A percentile compares a stretch with the other conserved stretches of the same genome.
phyloP scores from a whole-genome alignment of 1,140 invertebrate genomes.

The Drosophila miranda region DNA sequence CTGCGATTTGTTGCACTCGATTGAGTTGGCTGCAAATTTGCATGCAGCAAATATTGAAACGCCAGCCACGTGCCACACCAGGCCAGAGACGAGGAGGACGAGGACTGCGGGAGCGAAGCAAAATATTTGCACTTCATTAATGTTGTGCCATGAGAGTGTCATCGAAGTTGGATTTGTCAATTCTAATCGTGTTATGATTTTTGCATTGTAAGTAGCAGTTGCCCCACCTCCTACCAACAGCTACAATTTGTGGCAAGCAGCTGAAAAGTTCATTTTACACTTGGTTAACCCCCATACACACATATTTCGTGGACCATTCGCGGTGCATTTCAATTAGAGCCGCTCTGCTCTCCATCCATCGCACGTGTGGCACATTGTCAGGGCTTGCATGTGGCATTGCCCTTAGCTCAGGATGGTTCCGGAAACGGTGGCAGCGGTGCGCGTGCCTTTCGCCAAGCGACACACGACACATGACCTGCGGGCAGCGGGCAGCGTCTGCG shows the following conservation, averaged over 20 bases:
- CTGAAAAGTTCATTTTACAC: constrained; percentile 18
- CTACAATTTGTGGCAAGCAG: constrained; percentile 2
- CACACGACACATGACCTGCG: constrained; percentile 62
- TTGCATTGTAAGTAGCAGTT: constrained; percentile 3
- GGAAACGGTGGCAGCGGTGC: constrained; percentile 35
- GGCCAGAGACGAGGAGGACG: neutral
- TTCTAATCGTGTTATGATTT: constrained; percentile 61
- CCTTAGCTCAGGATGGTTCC: constrained; percentile 4
- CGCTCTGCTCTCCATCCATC: constrained; percentile 18
- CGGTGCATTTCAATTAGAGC: constrained; percentile 71
- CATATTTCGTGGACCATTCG: constrained; percentile 8
- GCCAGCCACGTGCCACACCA: constrained; percentile 58
- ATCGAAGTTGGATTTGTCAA: constrained; percentile 62
- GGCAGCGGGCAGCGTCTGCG: constrained; percentile 37
- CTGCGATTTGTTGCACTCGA: constrained; percentile 76
- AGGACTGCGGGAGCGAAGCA: neutral
- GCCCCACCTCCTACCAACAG: too few relatives aligned
- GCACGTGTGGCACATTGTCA: constrained; percentile 28
- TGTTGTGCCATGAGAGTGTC: constrained; percentile 41
- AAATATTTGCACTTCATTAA: constrained; percentile 78
- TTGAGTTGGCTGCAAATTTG: constrained; percentile 53
- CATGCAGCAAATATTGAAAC: constrained; percentile 69
- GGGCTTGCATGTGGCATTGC: constrained; percentile 34
- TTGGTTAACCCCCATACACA: constrained; percentile 22
- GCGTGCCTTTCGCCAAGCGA: constrained; percentile 41